phyloP scores from a whole-genome alignment of 2,888 invertebrate genomes.

The Heliconius aoede region DNA sequence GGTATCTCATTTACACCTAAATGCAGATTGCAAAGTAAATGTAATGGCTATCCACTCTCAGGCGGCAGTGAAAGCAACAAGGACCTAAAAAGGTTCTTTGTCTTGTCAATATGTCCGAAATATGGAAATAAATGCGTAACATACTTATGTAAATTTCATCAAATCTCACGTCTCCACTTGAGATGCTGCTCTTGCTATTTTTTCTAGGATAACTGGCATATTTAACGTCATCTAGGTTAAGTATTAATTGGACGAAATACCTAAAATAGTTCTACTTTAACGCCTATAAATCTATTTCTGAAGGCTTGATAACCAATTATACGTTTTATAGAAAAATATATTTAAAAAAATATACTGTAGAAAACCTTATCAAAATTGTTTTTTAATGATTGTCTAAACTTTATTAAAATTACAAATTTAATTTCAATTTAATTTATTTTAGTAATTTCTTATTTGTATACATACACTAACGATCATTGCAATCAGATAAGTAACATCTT shows the following conservation, averaged over 20 bases:
- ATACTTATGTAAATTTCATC: neutral
- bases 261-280: constrained; percentile 6
- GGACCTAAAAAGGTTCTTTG: constrained; percentile 36
- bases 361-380: neutral
- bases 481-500: constrained; percentile 28
- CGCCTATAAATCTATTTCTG: neutral
- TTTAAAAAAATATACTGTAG: neutral
- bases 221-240: constrained; percentile 19
- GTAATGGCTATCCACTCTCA: constrained; percentile 70
- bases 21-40: constrained; percentile 64
- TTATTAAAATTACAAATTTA: too few relatives aligned
- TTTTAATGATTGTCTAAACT: neutral
- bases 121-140: neutral
- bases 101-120: constrained; percentile 16
- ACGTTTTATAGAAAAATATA: neutral
- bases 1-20: constrained; percentile 73
- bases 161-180: neutral
- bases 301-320: constrained; percentile 15
- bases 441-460: too few relatives aligned
- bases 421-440: too few relatives aligned
- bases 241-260: constrained; percentile 14
- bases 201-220: constrained; percentile 2
- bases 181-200: too few relatives aligned
- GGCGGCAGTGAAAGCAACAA: constrained; percentile 69
- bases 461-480: neutral